Evolutionary conservation across 2,797 vertebrate genomes (phyloP), one percentile per base, ranked within the genome.

Genomic region (Gallinago solitaria): DNA sequence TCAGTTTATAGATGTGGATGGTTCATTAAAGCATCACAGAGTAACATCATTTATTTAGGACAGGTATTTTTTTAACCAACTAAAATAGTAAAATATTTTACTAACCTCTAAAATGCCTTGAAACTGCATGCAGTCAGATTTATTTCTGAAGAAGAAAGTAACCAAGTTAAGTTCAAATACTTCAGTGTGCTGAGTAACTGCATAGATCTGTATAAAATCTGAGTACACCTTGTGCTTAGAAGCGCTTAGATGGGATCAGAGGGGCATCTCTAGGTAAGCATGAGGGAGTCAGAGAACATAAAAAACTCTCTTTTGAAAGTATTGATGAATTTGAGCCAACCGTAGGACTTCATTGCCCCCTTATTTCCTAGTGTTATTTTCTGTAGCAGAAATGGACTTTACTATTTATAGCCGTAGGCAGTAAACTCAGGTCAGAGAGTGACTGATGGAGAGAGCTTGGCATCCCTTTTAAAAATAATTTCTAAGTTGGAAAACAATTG

Each of bases 171-270:
- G 10, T 80, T 80, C 43, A 37, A 89, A 89, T 89, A 94, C 57
- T 67, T 93, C 45, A 24, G 48, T 20, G 53, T 64, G 79, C 16
- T 86, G 70, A 89, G 73, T 61, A 93, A 95, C 92, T 61, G 73
- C 70, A 77, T 90, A 87, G 70, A 74, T 93, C 61, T 78, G 43
- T 70, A 25, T 53, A 90, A 93, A 89, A 74, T 39, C 69, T 25
- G 70, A 64, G n/a, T 50, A n/a, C 73, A 73, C 63, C 25, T 7
- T 41, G 30, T 61, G 57, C 53, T 50, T 48, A 23, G n/a, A 28
- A 70, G 60, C 35, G 84, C 81, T 50, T 70, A 92, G 51, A 41
- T 60, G 63, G 50, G 50, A 27, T 51, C 25, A 51, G 50, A 68
- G 28, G 23, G 19, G 47, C 43, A 84, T 65, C 35, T 70, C 56